A percentile compares a stretch with the other conserved stretches of the same genome.
phyloP scores from a whole-genome alignment of 1,140 invertebrate species.

The Hestina assimilis region DNA sequence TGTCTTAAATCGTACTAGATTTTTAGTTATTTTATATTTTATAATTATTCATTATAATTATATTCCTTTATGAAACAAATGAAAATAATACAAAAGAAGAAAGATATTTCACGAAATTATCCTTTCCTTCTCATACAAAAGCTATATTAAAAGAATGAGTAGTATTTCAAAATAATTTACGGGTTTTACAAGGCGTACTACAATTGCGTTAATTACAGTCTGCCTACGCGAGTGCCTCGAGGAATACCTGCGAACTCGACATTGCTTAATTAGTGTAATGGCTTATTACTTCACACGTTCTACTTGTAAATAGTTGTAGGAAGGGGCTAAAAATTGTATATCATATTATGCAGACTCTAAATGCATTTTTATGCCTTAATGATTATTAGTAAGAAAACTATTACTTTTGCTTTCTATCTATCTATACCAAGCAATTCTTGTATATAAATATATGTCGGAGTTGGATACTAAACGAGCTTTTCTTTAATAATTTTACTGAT shows the following conservation, averaged over 20 bases:
- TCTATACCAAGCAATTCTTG: no score
- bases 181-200: neutral
- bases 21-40: no score
- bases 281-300: conserved; percentile 22
- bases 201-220: conserved; percentile 10
- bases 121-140: neutral
- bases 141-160: neutral
- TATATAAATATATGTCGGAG: no score
- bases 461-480: no score
- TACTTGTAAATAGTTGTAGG: conserved; percentile 6
- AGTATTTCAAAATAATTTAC: neutral
- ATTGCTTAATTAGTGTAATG: conserved; percentile 25
- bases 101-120: neutral
- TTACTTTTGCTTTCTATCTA: neutral
- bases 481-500: no score
- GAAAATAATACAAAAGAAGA: no score
- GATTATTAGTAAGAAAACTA: neutral
- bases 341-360: neutral
- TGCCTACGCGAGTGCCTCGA: conserved; percentile 6
- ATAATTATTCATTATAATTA: no score
- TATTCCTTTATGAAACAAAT: no score
- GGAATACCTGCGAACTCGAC: conserved; percentile 6
- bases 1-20: no score
- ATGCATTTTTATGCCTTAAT: neutral
- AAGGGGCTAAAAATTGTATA: neutral